phyloP scores from a whole-genome alignment of 2,888 invertebrate species.

The Drosophila paracracens region DNA sequence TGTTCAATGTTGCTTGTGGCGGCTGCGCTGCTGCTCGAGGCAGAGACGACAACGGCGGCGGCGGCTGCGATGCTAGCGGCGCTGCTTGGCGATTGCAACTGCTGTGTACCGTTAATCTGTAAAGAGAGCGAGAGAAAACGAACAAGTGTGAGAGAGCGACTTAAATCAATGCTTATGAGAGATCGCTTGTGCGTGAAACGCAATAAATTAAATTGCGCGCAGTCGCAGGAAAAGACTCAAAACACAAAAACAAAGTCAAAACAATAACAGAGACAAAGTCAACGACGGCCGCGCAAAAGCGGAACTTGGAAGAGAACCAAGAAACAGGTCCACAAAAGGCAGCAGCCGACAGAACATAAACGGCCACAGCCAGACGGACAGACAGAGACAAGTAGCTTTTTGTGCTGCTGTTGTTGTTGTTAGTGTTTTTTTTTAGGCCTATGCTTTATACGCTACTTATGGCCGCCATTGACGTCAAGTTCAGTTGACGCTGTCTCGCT shows the following conservation, averaged over 20 bases:
- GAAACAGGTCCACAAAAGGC: constrained; percentile 63
- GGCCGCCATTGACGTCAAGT: constrained; percentile 73
- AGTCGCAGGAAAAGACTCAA: constrained; percentile 41
- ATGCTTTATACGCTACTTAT: constrained; percentile 40
- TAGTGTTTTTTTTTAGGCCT: constrained; percentile 36
- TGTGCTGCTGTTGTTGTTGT: not conserved
- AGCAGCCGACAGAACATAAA: constrained; percentile 21
- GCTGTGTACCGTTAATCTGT: constrained; percentile 75
- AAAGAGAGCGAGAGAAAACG: constrained; percentile 23
- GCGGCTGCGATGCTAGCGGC: constrained; percentile 60
- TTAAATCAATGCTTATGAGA: not conserved
- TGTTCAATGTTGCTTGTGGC: constrained; percentile 48
- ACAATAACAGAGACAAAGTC: constrained; percentile 33
- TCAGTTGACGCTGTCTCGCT: constrained; percentile 51
- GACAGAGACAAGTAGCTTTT: constrained; percentile 26
- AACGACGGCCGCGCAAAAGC: constrained; percentile 32
- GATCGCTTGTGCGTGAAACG: constrained; percentile 32
- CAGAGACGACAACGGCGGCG: constrained; percentile 60
- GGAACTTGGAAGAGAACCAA: constrained; percentile 45
- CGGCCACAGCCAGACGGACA: not conserved
- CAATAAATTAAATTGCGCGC: constrained; percentile 66
- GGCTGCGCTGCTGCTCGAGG: constrained; percentile 71
- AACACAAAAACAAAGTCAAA: constrained; percentile 29
- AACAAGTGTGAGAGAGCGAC: constrained; percentile 3
- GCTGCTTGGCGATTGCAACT: constrained; percentile 66